Conservation (phyloP, 2,113 vertebrate species). For the Prolemur simus region DNA sequence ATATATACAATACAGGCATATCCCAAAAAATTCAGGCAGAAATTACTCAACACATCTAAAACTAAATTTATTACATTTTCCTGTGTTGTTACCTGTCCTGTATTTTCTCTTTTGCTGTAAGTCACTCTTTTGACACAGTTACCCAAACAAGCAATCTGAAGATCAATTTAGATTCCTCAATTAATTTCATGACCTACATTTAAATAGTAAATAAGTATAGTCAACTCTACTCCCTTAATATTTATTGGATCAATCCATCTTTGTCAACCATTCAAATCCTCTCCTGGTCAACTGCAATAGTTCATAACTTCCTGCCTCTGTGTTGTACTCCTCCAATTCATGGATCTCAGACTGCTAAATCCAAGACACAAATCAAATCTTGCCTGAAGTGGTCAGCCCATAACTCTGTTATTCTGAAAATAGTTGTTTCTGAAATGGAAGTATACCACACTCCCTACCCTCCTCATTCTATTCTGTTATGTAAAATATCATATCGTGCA, state of each 20-base stretch:
- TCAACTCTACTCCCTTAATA: neutral
- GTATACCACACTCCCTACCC: fast-evolving
- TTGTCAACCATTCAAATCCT: neutral
- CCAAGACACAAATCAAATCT: neutral
- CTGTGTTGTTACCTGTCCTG: neutral
- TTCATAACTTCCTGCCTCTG: neutral
- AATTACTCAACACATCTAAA: neutral
- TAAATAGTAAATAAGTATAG: neutral
- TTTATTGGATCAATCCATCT: neutral
- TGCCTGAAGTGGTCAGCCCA: neutral
- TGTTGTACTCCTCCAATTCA: neutral
- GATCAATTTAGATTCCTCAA: neutral
- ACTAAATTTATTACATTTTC: neutral
- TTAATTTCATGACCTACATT: neutral
- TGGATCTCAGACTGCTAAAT: neutral
- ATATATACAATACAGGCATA: neutral
- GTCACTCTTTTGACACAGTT: neutral
- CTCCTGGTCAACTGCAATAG: neutral
- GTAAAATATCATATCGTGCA: neutral
- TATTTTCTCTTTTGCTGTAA: neutral
- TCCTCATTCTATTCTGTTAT: neutral
- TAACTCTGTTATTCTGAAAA: neutral
- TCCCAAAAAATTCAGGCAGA: neutral
- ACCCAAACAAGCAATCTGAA: neutral
- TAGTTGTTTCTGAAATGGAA: neutral